Conservation (phyloP, 2,797 vertebrate species). For the Zalophus californianus region DNA sequence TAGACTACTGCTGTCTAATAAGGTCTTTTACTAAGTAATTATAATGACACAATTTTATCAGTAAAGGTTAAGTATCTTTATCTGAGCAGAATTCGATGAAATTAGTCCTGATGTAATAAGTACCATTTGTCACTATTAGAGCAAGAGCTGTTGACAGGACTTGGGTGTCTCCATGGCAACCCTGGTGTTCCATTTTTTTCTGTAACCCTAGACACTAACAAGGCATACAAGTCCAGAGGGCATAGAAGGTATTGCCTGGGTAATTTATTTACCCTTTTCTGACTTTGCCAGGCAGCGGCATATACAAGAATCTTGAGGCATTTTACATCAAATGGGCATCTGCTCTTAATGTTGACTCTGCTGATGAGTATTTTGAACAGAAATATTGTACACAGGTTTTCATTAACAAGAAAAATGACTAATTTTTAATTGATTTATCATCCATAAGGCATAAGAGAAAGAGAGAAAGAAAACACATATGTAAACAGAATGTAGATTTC, state of each 20-base stretch:
- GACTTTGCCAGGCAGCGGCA: background rate
- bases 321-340: background rate
- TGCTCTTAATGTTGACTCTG: background rate
- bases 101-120: constrained; percentile 98
- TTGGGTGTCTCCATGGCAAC: constrained; percentile 91
- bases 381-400: background rate
- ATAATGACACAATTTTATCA: constrained; percentile 96
- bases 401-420: background rate
- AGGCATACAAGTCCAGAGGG: constrained; percentile 71
- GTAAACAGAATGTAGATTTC: background rate
- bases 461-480: background rate
- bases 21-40: constrained; percentile 96
- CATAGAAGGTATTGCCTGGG: background rate
- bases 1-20: constrained; percentile 92
- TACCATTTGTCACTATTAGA: constrained; percentile 96
- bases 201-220: constrained; percentile 70
- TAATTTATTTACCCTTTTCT: constrained; percentile 52
- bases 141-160: constrained; percentile 94
- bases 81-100: constrained; percentile 94
- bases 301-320: background rate
- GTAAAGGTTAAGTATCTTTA: constrained; percentile 95
- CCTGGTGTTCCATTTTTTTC: background rate
- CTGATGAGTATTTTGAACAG: background rate
- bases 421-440: background rate
- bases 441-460: background rate